Percentiles rank a stretch among this genome's conserved stretches.
Conservation (phyloP, 1,140 invertebrate genomes). For the Lysiphlebus fabarum region DNA sequence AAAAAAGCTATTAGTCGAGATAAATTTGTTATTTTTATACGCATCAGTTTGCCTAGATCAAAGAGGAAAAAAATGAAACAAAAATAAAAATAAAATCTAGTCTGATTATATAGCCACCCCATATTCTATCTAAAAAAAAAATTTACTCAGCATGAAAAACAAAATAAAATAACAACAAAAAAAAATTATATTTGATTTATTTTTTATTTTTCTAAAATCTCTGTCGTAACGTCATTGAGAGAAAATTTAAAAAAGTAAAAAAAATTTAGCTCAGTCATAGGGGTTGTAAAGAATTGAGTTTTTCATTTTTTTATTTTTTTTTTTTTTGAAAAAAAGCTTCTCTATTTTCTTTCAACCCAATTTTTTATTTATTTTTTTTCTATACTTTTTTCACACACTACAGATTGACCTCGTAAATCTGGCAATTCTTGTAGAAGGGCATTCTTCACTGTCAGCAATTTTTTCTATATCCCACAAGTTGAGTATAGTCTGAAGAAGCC, state of each 20-base stretch:
- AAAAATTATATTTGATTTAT: slow-evolving; percentile 5
- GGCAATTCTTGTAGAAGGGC: slow-evolving; percentile 14
- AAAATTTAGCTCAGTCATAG: not conserved
- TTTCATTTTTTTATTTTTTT: no score
- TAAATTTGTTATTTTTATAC: no score
- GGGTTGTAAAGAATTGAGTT: slow-evolving; percentile 18
- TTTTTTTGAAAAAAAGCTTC: slow-evolving; percentile 7
- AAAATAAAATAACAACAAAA: not conserved
- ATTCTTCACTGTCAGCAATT: slow-evolving; percentile 22
- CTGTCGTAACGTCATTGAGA: slow-evolving; percentile 12
- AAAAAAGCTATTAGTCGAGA: slow-evolving; percentile 6
- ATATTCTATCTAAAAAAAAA: not conserved
- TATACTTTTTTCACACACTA: not conserved
- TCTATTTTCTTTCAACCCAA: slow-evolving; percentile 8
- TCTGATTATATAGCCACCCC: no score
- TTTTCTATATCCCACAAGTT: slow-evolving; percentile 4
- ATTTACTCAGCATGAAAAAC: not conserved
- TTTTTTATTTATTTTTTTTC: not conserved
- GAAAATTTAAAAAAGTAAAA: not conserved
- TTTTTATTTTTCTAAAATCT: slow-evolving; percentile 8
- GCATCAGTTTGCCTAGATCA: slow-evolving; percentile 18
- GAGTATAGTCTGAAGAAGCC: not conserved
- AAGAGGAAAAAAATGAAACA: not conserved
- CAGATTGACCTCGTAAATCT: slow-evolving; percentile 19
- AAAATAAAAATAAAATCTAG: no score